phyloP scores from a whole-genome alignment of 2,888 invertebrate species.

The Mongoloraphidia duomilia region DNA sequence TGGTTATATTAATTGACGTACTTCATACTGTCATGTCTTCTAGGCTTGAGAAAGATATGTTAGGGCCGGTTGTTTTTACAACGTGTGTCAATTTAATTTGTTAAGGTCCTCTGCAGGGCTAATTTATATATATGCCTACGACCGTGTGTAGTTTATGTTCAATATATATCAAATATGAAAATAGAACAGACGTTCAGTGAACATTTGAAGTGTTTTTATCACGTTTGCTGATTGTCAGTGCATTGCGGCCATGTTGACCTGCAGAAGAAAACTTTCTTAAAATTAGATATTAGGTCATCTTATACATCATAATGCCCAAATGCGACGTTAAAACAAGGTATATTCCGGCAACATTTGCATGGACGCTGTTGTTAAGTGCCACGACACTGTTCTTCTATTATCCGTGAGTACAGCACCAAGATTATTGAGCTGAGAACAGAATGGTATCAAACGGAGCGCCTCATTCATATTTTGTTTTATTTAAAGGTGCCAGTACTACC shows the following conservation, averaged over 20 bases:
- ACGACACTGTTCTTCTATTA: conserved; percentile 93
- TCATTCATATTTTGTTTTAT: conserved; percentile 14
- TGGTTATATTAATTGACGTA: too few species aligned
- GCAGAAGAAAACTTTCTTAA: conserved; percentile 24
- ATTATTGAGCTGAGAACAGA: conserved; percentile 10
- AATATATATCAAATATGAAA: too few species aligned
- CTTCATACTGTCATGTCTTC: too few species aligned
- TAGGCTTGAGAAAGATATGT: too few species aligned
- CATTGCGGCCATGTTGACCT: conserved; percentile 51
- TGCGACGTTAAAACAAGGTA: conserved; percentile 93
- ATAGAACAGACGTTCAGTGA: too few species aligned
- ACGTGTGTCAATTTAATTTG: too few species aligned
- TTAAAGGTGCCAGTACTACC: conserved; percentile 77
- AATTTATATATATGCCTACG: too few species aligned
- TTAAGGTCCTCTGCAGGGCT: too few species aligned
- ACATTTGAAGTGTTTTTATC: too few species aligned
- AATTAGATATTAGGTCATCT: conserved; percentile 10
- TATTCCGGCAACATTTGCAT: conserved; percentile 97
- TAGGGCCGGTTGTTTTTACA: too few species aligned
- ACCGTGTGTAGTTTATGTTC: too few species aligned
- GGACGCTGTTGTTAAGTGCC: conserved; percentile 86
- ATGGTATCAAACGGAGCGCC: not conserved
- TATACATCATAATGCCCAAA: conserved; percentile 66
- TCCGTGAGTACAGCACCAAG: conserved; percentile 65
- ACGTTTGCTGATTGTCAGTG: conserved; percentile 4